Evolutionary conservation across 2,888 invertebrate species (phyloP).

Genomic region (Agonum fuliginosum): DNA sequence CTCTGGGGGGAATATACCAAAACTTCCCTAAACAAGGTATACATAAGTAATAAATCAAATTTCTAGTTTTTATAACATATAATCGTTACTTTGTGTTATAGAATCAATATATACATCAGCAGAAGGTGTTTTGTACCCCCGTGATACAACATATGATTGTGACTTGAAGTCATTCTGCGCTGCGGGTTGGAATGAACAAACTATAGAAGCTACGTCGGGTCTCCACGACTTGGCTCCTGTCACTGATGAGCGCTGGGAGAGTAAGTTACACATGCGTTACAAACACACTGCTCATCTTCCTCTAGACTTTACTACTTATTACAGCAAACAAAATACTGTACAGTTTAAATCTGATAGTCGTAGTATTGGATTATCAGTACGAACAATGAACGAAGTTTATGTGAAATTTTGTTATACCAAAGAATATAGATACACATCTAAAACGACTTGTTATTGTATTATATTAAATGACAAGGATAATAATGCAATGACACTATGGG

Average conservation of each 20-base stretch:
- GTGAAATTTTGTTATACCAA: neutral
- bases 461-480: neutral
- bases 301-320: slow-evolving; percentile 1
- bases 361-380: neutral
- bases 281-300: neutral
- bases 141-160: neutral
- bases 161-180: neutral
- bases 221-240: neutral
- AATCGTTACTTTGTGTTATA: neutral
- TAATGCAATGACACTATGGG: no score
- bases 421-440: no score
- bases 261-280: neutral
- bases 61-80: no score
- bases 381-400: neutral
- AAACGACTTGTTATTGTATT: neutral
- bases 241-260: slow-evolving; percentile 18
- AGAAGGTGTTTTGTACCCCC: neutral
- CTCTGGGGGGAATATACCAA: neutral
- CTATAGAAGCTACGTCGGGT: neutral
- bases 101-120: neutral
- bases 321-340: neutral
- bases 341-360: neutral
- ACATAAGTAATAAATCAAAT: no score
- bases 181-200: neutral
- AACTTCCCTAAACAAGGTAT: neutral